These are phyloP conservation scores for Chironomus striatipennis DNA, from an alignment of 1,140 invertebrate species.

Conservation along the genomic window DNA sequence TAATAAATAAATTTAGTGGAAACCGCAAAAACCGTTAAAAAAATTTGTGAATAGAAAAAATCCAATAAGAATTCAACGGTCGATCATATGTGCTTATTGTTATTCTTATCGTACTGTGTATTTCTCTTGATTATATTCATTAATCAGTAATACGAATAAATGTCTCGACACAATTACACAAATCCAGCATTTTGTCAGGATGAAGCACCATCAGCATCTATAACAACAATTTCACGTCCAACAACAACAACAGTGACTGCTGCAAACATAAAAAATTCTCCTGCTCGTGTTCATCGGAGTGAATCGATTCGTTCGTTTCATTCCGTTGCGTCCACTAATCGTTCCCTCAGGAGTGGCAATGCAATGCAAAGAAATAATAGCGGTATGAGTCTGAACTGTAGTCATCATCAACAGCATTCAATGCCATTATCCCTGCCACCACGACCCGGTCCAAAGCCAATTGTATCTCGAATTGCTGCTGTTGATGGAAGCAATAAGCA, in stretches of 20 bases:
- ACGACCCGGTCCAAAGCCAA: slow-evolving; percentile 28
- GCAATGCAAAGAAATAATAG: neutral
- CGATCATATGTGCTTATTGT: neutral
- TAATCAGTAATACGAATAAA: slow-evolving; percentile 25
- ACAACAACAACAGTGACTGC: slow-evolving; percentile 30
- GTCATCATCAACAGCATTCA: slow-evolving; percentile 28
- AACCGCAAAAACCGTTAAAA: slow-evolving; percentile 4
- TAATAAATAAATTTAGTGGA: neutral
- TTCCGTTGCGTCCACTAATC: slow-evolving; percentile 19
- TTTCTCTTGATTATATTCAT: neutral
- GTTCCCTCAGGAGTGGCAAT: slow-evolving; percentile 5
- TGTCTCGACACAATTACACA: slow-evolving; percentile 51
- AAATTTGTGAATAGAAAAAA: neutral
- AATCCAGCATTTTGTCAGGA: slow-evolving; percentile 68
- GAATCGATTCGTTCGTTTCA: slow-evolving; percentile 35
- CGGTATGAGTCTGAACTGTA: slow-evolving; percentile 8
- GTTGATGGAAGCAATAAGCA: slow-evolving; percentile 31
- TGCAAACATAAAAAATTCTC: slow-evolving; percentile 35
- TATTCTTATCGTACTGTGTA: neutral
- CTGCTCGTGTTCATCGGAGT: slow-evolving; percentile 39
- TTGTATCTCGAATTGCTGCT: neutral
- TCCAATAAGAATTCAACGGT: slow-evolving; percentile 21
- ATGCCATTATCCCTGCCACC: slow-evolving; percentile 28
- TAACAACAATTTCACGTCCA: neutral
- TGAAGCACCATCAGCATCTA: slow-evolving; percentile 30